Conservation (phyloP, 2,888 invertebrate genomes). For the Agonopterix arenella region DNA sequence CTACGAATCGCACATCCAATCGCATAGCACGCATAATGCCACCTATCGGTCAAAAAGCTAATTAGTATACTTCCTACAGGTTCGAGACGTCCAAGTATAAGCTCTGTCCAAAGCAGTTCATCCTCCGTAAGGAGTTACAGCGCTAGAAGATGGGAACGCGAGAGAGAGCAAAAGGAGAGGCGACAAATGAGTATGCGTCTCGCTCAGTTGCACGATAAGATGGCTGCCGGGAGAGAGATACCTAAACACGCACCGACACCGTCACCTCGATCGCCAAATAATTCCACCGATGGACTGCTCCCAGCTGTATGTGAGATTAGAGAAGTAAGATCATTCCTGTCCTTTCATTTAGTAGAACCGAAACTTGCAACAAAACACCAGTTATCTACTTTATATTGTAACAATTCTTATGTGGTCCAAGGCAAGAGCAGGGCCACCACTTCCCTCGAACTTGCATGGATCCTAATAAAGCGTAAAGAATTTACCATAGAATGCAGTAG, state of each 20-base stretch:
- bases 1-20: conserved; percentile 13
- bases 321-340: conserved; percentile 76
- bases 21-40: conserved; percentile 15
- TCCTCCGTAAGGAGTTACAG: conserved; percentile 91
- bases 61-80: conserved; percentile 64
- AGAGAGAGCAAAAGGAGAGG: conserved; percentile 88
- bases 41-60: conserved; percentile 2
- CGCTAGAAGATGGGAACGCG: conserved; percentile 86
- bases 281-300: conserved; percentile 89
- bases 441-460: too few species aligned
- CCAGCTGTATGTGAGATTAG: conserved; percentile 88
- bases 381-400: too few species aligned
- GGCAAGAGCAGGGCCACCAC: too few species aligned
- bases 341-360: conserved; percentile 20
- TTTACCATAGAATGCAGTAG: too few species aligned
- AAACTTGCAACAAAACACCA: too few species aligned
- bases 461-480: too few species aligned
- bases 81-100: conserved; percentile 92
- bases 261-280: conserved; percentile 85
- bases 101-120: conserved; percentile 89
- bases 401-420: too few species aligned
- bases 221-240: conserved; percentile 67
- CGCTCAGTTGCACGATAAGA: conserved; percentile 81
- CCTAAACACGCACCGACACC: conserved; percentile 80
- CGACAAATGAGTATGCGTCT: conserved; percentile 87